Conservation (phyloP, 2,113 vertebrate genomes). For the Acanthisitta chloris region DNA sequence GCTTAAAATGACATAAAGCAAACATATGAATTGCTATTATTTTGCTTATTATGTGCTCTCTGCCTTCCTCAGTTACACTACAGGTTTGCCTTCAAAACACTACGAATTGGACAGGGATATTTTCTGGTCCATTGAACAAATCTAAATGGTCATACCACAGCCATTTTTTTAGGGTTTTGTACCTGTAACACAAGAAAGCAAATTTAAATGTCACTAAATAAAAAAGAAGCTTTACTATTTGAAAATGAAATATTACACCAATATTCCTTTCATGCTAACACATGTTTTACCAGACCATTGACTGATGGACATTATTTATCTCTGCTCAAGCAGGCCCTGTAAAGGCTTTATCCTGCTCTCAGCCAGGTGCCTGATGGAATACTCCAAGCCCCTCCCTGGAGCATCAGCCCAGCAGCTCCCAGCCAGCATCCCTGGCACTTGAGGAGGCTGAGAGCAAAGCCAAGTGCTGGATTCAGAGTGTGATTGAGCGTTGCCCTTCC, state of each 20-base stretch:
- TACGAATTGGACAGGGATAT: background rate
- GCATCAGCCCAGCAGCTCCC: background rate
- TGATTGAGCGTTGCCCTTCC: background rate
- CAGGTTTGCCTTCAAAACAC: background rate
- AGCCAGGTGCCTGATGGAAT: background rate
- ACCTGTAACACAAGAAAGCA: background rate
- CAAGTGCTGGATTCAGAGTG: background rate
- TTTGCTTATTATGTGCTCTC: background rate
- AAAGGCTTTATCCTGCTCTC: background rate
- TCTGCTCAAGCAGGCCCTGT: background rate
- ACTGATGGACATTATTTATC: background rate
- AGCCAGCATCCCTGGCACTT: background rate
- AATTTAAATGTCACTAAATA: background rate
- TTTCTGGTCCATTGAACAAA: background rate
- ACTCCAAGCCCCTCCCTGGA: background rate
- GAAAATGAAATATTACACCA: background rate
- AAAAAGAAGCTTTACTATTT: background rate
- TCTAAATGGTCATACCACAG: background rate
- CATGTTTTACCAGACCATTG: background rate
- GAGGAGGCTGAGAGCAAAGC: background rate
- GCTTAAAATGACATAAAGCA: background rate
- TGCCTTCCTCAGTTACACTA: background rate
- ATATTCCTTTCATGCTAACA: background rate
- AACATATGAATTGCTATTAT: background rate
- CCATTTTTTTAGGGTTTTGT: background rate